Evolutionary conservation across 2,888 invertebrate genomes (phyloP).

Genomic region (Ametastegia equiseti): DNA sequence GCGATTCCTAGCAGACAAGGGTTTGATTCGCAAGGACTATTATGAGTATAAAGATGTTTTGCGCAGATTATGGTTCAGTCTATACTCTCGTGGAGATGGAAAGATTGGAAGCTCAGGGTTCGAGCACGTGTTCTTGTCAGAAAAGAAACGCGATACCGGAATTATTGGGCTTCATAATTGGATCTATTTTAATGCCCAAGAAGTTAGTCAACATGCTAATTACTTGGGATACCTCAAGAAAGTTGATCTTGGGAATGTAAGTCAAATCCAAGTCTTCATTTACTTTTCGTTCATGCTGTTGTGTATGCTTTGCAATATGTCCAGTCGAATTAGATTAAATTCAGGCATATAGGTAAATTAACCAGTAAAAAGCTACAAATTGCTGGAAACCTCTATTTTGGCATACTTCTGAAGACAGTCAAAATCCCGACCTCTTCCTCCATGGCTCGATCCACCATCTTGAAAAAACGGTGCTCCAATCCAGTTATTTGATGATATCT

Average conservation of each 20-base stretch:
- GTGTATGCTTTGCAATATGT: slow-evolving; percentile 9
- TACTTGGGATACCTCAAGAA: slow-evolving; percentile 89
- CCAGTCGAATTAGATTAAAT: no score
- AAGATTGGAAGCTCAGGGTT: slow-evolving; percentile 93
- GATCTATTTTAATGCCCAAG: slow-evolving; percentile 90
- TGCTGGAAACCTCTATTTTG: no score
- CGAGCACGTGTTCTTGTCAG: slow-evolving; percentile 94
- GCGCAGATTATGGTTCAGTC: slow-evolving; percentile 87
- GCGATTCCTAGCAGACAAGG: slow-evolving; percentile 77
- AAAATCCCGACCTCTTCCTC: no score
- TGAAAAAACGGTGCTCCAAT: no score
- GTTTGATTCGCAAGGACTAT: slow-evolving; percentile 69
- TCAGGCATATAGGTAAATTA: no score
- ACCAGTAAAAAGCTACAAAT: no score
- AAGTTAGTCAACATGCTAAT: slow-evolving; percentile 83
- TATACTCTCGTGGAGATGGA: slow-evolving; percentile 86
- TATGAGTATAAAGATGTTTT: slow-evolving; percentile 85
- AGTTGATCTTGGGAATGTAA: slow-evolving; percentile 84
- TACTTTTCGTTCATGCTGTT: no score
- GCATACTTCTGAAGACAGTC: no score
- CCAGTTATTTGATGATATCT: no score
- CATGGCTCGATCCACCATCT: no score
- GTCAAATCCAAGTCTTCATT: slow-evolving; percentile 70
- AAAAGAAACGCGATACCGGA: slow-evolving; percentile 85
- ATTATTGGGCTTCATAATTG: slow-evolving; percentile 94